Evolutionary conservation across 2,113 vertebrate species (phyloP).

Genomic region (Epinephelus cyanopodus): DNA sequence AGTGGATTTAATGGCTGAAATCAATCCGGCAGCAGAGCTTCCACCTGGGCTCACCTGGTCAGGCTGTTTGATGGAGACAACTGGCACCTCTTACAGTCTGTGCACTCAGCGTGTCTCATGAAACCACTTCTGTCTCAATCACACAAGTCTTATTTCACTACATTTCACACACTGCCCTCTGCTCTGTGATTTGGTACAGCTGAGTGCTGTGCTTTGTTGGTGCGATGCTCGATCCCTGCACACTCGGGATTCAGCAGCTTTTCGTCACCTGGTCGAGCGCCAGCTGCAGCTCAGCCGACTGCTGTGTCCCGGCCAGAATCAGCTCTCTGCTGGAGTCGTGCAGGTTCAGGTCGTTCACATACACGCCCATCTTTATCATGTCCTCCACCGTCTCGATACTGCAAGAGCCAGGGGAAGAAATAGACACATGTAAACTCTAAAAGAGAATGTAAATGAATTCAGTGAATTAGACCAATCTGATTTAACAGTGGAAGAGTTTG

Average conservation of each 20-base stretch:
- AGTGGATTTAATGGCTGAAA: constrained; percentile 62
- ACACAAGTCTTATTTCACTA: background rate
- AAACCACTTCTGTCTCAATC: background rate
- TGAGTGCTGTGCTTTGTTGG: background rate
- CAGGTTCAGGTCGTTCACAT: constrained; percentile 84
- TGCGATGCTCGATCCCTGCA: background rate
- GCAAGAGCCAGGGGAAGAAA: constrained; percentile 3
- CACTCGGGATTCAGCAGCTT: background rate
- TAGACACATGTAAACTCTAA: rapidly evolving
- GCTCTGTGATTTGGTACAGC: background rate
- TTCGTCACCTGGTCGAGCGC: constrained; percentile 82
- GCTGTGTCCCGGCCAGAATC: constrained; percentile 84
- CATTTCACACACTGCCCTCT: background rate
- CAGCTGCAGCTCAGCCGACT: constrained; percentile 85
- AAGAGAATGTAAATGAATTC: background rate
- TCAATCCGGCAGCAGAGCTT: constrained; percentile 41
- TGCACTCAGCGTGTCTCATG: constrained; percentile 8
- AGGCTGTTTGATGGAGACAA: constrained; percentile 14
- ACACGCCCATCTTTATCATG: constrained; percentile 87
- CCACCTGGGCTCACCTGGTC: constrained; percentile 59
- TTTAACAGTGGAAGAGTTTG: background rate
- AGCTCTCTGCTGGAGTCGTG: constrained; percentile 86
- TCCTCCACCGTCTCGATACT: constrained; percentile 85
- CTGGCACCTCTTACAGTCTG: constrained; percentile 11
- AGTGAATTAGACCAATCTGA: background rate